These are phyloP conservation scores for Actinia tenebrosa DNA, from an alignment of 64 coral and sea anemone genomes.

Conservation along the genomic window DNA sequence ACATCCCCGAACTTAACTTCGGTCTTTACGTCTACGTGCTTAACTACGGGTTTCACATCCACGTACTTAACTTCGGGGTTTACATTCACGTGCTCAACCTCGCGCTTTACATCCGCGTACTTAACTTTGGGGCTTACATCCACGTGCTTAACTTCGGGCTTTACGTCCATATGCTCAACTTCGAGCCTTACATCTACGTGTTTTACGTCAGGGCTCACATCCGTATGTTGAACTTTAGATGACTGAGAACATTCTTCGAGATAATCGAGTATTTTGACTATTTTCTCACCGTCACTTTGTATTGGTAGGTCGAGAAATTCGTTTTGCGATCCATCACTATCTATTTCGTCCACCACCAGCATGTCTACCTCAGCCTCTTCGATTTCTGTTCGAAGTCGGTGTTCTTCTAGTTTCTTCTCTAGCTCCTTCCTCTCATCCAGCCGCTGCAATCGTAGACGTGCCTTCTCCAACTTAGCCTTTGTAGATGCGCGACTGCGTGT, in stretches of 20 bases:
- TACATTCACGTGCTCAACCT: too few species aligned
- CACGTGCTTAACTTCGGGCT: too few species aligned
- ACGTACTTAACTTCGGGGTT: too few species aligned
- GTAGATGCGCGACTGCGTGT: neutral
- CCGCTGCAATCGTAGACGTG: neutral
- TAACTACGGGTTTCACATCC: too few species aligned
- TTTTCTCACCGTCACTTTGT: neutral
- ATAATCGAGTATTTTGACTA: neutral
- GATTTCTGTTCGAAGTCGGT: neutral
- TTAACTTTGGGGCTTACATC: too few species aligned
- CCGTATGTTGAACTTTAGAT: neutral
- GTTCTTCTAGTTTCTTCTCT: neutral
- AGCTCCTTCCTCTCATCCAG: neutral
- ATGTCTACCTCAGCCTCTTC: neutral
- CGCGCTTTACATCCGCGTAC: too few species aligned
- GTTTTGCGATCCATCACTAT: neutral
- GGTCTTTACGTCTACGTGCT: too few species aligned
- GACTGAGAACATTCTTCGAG: neutral
- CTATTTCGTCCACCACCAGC: neutral
- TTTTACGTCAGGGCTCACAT: too few species aligned
- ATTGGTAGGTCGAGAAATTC: neutral
- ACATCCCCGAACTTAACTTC: too few species aligned
- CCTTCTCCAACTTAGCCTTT: neutral
- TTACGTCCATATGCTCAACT: too few species aligned
- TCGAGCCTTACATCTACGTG: too few species aligned